These are phyloP conservation scores for Scatophagus argus DNA, from an alignment of 2,113 vertebrate genomes.

Conservation along the genomic window DNA sequence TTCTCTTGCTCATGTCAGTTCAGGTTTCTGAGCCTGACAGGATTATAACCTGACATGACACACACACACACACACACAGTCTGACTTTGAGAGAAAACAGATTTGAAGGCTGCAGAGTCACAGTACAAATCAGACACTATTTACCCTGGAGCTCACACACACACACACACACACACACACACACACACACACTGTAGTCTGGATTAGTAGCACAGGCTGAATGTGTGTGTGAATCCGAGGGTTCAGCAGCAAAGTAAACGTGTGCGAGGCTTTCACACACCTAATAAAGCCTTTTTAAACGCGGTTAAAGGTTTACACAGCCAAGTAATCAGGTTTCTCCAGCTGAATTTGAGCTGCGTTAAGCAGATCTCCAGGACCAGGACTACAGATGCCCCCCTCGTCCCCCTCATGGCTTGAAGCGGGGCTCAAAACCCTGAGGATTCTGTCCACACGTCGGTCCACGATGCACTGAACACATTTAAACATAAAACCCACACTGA, in stretches of 20 bases:
- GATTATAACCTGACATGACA: slow-evolving; percentile 59
- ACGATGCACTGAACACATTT: too few species aligned
- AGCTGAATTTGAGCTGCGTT: slow-evolving; percentile 6
- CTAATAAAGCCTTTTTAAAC: slow-evolving; percentile 35
- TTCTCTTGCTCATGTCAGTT: slow-evolving; percentile 43
- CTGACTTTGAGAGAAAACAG: slow-evolving; percentile 54
- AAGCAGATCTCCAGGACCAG: neutral
- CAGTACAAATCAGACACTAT: slow-evolving; percentile 55
- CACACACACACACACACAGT: slow-evolving; percentile 16
- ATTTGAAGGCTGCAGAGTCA: slow-evolving; percentile 53
- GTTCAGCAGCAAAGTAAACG: slow-evolving; percentile 14
- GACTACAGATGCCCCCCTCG: neutral
- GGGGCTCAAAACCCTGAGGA: neutral
- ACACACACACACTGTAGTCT: slow-evolving; percentile 7
- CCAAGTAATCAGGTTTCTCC: slow-evolving; percentile 24
- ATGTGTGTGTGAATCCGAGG: slow-evolving; percentile 12
- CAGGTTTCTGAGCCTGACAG: slow-evolving; percentile 53
- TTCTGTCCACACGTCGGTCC: neutral
- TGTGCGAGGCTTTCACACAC: slow-evolving; percentile 24
- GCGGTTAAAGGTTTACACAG: slow-evolving; percentile 30
- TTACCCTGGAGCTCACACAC: slow-evolving; percentile 20
- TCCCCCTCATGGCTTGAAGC: neutral
- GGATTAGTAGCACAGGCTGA: slow-evolving; percentile 13
- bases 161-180: slow-evolving; percentile 5
- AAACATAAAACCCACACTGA: too few species aligned